Conservation (phyloP, 2,888 invertebrate genomes). For the Julus scanicus region DNA sequence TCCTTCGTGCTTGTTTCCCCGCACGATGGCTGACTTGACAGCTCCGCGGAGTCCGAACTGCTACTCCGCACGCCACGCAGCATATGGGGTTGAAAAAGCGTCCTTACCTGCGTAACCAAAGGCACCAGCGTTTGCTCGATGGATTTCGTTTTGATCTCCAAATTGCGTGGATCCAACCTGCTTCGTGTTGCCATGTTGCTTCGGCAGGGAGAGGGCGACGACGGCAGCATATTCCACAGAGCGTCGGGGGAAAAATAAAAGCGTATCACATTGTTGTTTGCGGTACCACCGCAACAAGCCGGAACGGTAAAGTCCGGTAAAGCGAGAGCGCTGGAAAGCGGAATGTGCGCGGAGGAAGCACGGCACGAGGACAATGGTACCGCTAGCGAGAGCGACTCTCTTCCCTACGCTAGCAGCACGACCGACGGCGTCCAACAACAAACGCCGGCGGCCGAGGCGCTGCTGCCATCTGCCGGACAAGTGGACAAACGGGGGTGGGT, state of each 20-base stretch:
- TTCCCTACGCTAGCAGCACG: too few species aligned
- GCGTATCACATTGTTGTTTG: neutral
- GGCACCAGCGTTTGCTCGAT: conserved; percentile 94
- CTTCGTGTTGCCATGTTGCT: conserved; percentile 55
- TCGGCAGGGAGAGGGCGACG: neutral
- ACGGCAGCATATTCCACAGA: neutral
- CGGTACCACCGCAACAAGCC: too few species aligned
- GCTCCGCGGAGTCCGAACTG: neutral
- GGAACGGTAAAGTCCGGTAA: neutral
- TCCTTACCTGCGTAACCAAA: conserved; percentile 89
- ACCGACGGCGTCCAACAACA: too few species aligned
- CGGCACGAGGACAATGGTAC: too few species aligned
- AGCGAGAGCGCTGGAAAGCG: neutral
- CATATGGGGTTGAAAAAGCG: too few species aligned
- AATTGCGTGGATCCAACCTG: conserved; percentile 62
- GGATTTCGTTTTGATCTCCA: conserved; percentile 92
- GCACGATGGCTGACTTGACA: conserved; percentile 10
- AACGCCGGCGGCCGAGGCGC: too few species aligned
- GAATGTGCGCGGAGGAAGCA: neutral
- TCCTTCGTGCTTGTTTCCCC: too few species aligned
- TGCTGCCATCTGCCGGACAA: too few species aligned
- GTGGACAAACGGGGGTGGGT: too few species aligned
- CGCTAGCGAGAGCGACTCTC: too few species aligned
- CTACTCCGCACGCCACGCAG: too few species aligned
- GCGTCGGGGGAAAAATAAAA: too few species aligned